Evolutionary conservation across 2,797 vertebrate genomes (phyloP).

Genomic region (Pelochelys cantorii): DNA sequence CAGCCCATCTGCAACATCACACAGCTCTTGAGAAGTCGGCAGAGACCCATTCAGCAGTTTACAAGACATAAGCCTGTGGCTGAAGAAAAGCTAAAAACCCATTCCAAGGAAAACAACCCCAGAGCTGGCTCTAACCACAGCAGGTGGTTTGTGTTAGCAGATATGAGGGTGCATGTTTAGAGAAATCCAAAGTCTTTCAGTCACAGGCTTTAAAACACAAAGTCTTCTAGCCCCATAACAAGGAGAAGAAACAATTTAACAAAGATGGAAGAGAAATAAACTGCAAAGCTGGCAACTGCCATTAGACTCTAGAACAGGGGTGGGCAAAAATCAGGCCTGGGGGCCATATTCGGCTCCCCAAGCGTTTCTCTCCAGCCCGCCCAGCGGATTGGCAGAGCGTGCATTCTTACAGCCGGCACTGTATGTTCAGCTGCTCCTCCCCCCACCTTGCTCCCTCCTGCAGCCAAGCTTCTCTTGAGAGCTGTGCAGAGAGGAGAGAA

Average conservation of each 20-base stretch:
- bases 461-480: too few relatives aligned
- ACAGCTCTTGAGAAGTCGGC: neutral
- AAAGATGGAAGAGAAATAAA: neutral
- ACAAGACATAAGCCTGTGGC: constrained; percentile 10
- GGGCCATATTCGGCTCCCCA: too few relatives aligned
- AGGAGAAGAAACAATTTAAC: neutral
- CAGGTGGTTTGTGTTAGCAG: constrained; percentile 47
- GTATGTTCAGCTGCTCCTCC: too few relatives aligned
- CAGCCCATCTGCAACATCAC: constrained; percentile 59
- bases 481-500: too few relatives aligned
- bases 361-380: too few relatives aligned
- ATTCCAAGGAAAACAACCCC: constrained; percentile 65
- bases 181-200: constrained; percentile 8
- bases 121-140: neutral
- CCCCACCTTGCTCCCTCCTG: too few relatives aligned
- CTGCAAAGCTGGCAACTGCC: neutral
- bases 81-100: neutral
- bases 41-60: constrained; percentile 59
- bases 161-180: constrained; percentile 3
- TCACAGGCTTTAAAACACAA: neutral
- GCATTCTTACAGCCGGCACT: too few relatives aligned
- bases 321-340: too few relatives aligned
- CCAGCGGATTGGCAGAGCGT: too few relatives aligned
- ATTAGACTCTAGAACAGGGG: too few relatives aligned
- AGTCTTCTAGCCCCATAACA: neutral